Base-by-base conservation (phyloP, 2,797 vertebrate genomes). In the Girardinus metallicus region DNA sequence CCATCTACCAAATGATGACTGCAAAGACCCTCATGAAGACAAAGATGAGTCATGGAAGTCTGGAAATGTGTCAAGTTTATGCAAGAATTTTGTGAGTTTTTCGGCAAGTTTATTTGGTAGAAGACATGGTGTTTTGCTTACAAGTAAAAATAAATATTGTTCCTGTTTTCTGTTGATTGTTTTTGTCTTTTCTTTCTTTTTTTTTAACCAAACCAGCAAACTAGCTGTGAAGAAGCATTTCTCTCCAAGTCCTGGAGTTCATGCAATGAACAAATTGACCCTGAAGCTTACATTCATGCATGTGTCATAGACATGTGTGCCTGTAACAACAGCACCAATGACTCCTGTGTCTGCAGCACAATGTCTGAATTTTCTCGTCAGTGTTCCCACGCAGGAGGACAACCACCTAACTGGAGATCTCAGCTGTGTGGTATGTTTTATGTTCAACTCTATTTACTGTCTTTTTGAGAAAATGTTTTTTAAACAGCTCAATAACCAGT, bases 311-410 rank as follows among this genome's bases (percentile, higher is more conserved):
- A 99, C 94, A 95, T 94, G 90, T 99, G 98, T 85, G 92, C 80
- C 29, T 97, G 96, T 70, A 76, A 71, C 81, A 80, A 87, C 0
- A 68, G 46, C 0, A 53, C 72, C 1, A 89, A 94, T 18, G 86
- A 94, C 78, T 85, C 91, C 86, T 97, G 97, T 36, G 68, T 95
- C 78, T 99, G 98, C 92, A 97, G 96, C 85, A 98, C 97, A 5
- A 49, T 98, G 18, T 95, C 97, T 0, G 97, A 99, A 90, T 98
- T 96, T 85, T 99, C 98, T 21, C 96, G 97, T 13, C 97, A 98
- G 92, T 99, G 98, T 66, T 97, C 97, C 0, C 98, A 99, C 0
- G 96, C 96, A 0, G 98, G 98, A 0, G 98, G 97, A 68, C 91
- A 85, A 0, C 98, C 98, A 0, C 91, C 94, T 23, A 96, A 93